phyloP scores from a whole-genome alignment of 1,140 invertebrate species.

The Brachionus sp. region DNA sequence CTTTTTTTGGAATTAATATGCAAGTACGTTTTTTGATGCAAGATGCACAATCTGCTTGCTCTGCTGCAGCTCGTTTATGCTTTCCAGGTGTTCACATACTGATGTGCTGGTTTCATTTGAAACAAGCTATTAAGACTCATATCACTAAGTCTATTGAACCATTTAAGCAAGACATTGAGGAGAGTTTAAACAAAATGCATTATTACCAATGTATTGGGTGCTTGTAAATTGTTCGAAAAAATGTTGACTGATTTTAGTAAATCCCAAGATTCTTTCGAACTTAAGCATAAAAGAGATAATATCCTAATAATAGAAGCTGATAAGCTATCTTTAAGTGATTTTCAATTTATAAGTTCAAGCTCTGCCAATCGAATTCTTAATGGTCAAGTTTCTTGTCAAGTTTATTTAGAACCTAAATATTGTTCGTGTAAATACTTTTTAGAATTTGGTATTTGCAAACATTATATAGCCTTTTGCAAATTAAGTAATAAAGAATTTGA shows the following conservation, averaged over 20 bases:
- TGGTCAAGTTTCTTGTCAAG: neutral
- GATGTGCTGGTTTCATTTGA: constrained; percentile 1
- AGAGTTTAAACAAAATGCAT: neutral
- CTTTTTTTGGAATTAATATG: neutral
- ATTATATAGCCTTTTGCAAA: neutral
- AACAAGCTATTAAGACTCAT: constrained; percentile 7
- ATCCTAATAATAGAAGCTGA: neutral
- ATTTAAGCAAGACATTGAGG: neutral
- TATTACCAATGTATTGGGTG: neutral
- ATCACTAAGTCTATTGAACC: neutral
- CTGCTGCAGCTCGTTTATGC: neutral
- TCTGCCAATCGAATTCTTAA: neutral
- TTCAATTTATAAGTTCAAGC: neutral
- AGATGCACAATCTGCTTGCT: neutral
- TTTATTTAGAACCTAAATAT: constrained; percentile 1
- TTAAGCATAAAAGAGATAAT: neutral
- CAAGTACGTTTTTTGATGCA: constrained; percentile 12
- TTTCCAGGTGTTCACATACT: neutral
- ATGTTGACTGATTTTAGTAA: neutral
- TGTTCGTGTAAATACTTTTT: neutral
- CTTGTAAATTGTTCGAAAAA: neutral
- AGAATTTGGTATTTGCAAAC: constrained; percentile 6
- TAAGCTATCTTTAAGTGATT: neutral
- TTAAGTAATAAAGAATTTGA: neutral
- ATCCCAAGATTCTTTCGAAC: neutral